Base-by-base conservation (phyloP, 2,888 invertebrate genomes). In the Acrobasis suavella region DNA sequence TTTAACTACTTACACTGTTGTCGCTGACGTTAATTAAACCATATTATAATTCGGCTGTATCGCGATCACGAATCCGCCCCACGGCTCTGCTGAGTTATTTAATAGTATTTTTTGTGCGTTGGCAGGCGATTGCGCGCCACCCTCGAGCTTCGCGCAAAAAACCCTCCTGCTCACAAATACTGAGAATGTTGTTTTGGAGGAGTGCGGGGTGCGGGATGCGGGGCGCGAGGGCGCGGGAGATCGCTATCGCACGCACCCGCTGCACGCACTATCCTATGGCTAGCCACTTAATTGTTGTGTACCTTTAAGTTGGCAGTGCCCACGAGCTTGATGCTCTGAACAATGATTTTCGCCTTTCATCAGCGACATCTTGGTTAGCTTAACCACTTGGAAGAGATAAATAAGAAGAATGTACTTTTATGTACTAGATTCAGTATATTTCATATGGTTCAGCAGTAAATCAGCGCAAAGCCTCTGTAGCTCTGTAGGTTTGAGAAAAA, bases 201-300 rank as follows among this genome's bases (percentile, higher is more conserved):
- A 76, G 83, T 75, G 83, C 79, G 83, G 80, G 80, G 76, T 66
- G 69, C 69, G 77, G 72, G 67, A 69, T 74, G 73, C 70, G 71
- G 70, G 74, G 74, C 72, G 75, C 77, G 81, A 82, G 70, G 75
- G 74, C 71, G 73, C 70, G 72, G 77, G 77, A 87, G 92, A 92
- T 92, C 89, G 88, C 91, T 92, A 92, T 92, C 92, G 89, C 92
- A 91, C 91, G 91, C 89, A 91, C 90, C 86, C 86, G 85, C 79
- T 86, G 89, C 91, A 91, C 91, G 91, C 92, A 91, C 91, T 91
- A 86, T 91, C 90, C 91, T 85, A 83, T 79, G 82, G 82, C 89
- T 86, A 87, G 86, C 91, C 89, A 85, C 85, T 89, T 91, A 88
- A 89, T 91, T 89, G 89, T 87, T 89, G 83, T 83, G 81, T 86